Evolutionary conservation across 2,888 invertebrate genomes (phyloP).

Genomic region (Eristalis arbustorum): DNA sequence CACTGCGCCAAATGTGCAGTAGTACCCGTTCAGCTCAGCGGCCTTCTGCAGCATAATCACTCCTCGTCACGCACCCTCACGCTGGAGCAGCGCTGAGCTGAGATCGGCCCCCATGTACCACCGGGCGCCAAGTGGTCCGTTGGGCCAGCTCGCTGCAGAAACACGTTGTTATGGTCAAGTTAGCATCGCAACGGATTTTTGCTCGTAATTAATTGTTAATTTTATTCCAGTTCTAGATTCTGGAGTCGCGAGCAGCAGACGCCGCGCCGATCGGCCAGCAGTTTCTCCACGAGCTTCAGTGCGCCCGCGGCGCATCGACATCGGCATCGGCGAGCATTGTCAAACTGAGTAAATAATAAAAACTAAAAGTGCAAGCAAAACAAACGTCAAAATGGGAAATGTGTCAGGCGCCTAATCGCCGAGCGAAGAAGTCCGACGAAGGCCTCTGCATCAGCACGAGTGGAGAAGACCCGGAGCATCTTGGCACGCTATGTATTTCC

Average conservation of each 20-base stretch:
- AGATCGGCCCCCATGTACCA: conserved; percentile 1
- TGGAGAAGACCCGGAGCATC: conserved; percentile 24
- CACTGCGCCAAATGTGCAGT: conserved; percentile 79
- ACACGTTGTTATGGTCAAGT: conserved; percentile 60
- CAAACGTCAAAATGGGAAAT: conserved; percentile 30
- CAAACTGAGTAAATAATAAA: conserved; percentile 43
- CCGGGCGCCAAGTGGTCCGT: neutral
- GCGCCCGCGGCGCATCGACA: neutral
- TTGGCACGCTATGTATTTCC: conserved; percentile 78
- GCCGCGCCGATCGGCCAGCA: neutral
- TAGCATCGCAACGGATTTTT: conserved; percentile 39
- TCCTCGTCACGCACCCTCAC: conserved; percentile 75
- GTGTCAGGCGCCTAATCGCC: conserved; percentile 32
- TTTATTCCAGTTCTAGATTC: conserved; percentile 68
- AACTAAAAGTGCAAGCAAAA: conserved; percentile 54
- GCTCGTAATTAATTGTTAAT: conserved; percentile 50
- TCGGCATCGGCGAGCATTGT: neutral
- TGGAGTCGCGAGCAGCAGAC: conserved; percentile 16
- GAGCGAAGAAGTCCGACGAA: conserved; percentile 23
- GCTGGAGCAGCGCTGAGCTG: conserved; percentile 46
- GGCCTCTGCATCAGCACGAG: conserved; percentile 6
- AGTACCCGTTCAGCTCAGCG: conserved; percentile 23
- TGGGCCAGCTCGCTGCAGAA: conserved; percentile 20
- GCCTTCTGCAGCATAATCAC: conserved; percentile 71
- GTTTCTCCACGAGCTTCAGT: conserved; percentile 57